Evolutionary conservation across 2,797 vertebrate genomes (phyloP).

Genomic region (Acipenser oxyrinchus): DNA sequence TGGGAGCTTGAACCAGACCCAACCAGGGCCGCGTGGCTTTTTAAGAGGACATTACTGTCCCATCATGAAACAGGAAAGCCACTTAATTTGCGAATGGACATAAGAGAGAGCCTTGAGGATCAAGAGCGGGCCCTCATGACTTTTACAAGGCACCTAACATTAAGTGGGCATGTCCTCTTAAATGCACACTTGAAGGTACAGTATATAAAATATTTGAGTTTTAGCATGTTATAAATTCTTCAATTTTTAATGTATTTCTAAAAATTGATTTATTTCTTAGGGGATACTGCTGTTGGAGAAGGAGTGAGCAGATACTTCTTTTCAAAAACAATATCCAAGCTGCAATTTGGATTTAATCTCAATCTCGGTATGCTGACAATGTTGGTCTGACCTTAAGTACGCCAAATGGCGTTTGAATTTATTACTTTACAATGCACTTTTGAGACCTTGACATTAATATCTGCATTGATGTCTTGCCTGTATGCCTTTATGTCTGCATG

Average conservation of each 20-base stretch:
- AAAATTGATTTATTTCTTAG: not conserved
- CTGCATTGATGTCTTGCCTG: too few species aligned
- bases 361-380: constrained; percentile 3
- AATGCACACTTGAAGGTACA: not conserved
- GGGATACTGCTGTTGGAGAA: constrained; percentile 2
- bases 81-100: constrained; percentile 1
- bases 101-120: not conserved
- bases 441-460: too few species aligned
- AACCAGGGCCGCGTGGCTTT: not conserved
- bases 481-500: too few species aligned
- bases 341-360: constrained; percentile 1
- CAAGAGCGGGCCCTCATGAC: not conserved
- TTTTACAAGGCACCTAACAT: constrained; percentile 2
- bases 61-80: not conserved
- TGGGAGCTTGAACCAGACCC: too few species aligned
- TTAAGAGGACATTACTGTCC: not conserved
- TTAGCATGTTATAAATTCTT: not conserved
- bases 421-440: too few species aligned
- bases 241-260: not conserved
- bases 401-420: too few species aligned
- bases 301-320: not conserved
- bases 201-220: not conserved
- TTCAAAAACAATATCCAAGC: not conserved
- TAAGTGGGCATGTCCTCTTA: constrained; percentile 6
- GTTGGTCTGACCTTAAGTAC: too few species aligned